Percentiles rank a stretch among this genome's conserved stretches.
phyloP scores from a whole-genome alignment of 2,888 invertebrate genomes.

The Vannuccia rotundouncinata region DNA sequence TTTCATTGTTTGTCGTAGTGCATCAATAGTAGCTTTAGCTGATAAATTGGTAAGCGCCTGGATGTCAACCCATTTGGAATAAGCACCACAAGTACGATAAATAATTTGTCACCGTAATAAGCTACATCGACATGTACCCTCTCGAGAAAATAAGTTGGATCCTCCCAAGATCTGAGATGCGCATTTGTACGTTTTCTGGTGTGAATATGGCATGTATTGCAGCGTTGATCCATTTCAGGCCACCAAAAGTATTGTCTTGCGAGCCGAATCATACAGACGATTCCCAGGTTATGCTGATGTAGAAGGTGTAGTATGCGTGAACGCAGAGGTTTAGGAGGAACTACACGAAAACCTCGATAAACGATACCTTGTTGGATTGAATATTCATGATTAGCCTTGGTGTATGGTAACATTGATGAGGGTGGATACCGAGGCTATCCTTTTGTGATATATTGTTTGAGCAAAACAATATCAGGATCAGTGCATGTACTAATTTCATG shows the following conservation, averaged over 20 bases:
- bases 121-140: constrained; percentile 33
- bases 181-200: constrained; percentile 30
- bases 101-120: constrained; percentile 6
- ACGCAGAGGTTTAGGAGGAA: constrained; percentile 1
- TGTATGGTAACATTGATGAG: neutral
- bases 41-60: too few relatives aligned
- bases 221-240: constrained; percentile 13
- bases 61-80: too few relatives aligned
- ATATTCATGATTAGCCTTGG: constrained; percentile 17
- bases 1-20: too few relatives aligned
- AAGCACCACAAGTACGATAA: constrained; percentile 17
- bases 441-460: constrained; percentile 10
- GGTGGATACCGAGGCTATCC: constrained; percentile 14
- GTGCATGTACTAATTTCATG: neutral
- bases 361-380: constrained; percentile 19
- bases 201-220: constrained; percentile 29
- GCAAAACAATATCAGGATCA: neutral
- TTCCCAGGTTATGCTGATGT: constrained; percentile 30
- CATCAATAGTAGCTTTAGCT: too few relatives aligned
- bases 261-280: constrained; percentile 34
- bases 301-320: constrained; percentile 22
- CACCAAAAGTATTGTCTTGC: constrained; percentile 35
- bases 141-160: constrained; percentile 28
- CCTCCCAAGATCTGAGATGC: constrained; percentile 27
- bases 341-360: constrained; percentile 13